A percentile compares a stretch with the other conserved stretches of the same genome.
Conservation (phyloP, 1,140 invertebrate genomes). For the Phymorhynchus buccinoides region DNA sequence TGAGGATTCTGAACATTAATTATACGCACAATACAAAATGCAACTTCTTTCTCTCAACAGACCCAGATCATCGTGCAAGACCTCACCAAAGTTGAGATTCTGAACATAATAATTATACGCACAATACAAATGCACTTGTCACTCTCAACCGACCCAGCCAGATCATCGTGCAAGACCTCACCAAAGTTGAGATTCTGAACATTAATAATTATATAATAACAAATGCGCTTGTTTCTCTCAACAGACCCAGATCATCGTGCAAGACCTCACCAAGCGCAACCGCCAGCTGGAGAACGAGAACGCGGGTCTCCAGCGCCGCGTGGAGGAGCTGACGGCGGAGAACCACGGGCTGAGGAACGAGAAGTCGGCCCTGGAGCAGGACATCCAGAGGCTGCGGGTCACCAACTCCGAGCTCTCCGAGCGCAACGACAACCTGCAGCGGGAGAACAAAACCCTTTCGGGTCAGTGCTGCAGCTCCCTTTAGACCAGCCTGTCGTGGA, state of each 20-base stretch:
- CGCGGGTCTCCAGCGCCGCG: conserved; percentile 63
- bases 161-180: too few relatives aligned
- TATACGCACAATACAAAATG: too few relatives aligned
- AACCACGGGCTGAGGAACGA: conserved; percentile 62
- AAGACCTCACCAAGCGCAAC: conserved; percentile 71
- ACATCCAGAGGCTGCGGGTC: conserved; percentile 66
- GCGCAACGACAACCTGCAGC: conserved; percentile 68
- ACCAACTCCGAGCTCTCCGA: conserved; percentile 69
- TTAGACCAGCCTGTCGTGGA: too few relatives aligned
- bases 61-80: too few relatives aligned
- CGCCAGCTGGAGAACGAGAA: conserved; percentile 71
- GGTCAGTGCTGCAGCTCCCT: conserved; percentile 58
- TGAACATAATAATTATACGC: too few relatives aligned
- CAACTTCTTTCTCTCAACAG: conserved; percentile 55
- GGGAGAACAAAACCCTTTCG: conserved; percentile 72
- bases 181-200: too few relatives aligned
- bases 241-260: conserved; percentile 69
- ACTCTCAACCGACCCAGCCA: too few relatives aligned
- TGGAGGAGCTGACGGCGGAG: conserved; percentile 68
- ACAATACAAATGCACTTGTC: too few relatives aligned
- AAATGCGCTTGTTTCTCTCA: too few relatives aligned
- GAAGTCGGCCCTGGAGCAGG: conserved; percentile 68
- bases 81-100: too few relatives aligned
- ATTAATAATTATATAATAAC: too few relatives aligned
- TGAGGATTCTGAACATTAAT: too few relatives aligned